Percentiles rank a stretch among this genome's conserved stretches.
Evolutionary conservation across 1,140 invertebrate species (phyloP).

Genomic region (Octopus sinensis): DNA sequence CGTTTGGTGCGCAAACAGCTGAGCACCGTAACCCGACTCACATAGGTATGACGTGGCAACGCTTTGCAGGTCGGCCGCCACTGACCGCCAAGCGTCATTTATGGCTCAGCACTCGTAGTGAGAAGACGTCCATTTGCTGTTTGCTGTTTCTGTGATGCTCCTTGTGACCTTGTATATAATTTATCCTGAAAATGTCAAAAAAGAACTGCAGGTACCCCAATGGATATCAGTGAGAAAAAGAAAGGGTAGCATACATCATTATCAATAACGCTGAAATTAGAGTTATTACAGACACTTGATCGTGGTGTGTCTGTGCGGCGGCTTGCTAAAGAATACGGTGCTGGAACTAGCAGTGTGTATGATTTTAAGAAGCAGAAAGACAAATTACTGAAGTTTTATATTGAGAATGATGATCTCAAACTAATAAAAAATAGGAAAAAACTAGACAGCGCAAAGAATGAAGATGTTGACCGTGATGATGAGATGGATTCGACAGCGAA

Average conservation of each 20-base stretch:
- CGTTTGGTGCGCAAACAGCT: no score
- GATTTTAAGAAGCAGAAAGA: slow-evolving; percentile 4
- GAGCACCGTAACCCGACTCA: no score
- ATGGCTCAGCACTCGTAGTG: no score
- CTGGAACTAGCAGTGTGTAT: neutral
- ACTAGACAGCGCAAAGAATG: neutral
- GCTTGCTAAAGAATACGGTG: neutral
- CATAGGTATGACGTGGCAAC: no score
- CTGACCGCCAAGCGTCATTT: no score
- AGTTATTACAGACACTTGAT: neutral
- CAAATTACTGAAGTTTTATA: neutral
- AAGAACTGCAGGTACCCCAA: neutral
- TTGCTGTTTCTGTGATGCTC: no score
- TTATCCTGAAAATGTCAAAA: no score
- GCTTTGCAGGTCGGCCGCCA: no score
- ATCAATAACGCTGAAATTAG: neutral
- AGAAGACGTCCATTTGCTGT: no score
- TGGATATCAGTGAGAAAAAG: neutral
- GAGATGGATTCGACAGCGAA: neutral
- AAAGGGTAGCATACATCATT: neutral
- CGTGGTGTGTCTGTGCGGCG: neutral
- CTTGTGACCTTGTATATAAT: no score
- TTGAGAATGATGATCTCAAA: neutral
- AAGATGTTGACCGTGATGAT: neutral
- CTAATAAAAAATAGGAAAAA: neutral